A percentile compares a stretch with the other conserved stretches of the same genome.
Conservation (phyloP, 1,140 invertebrate species). For the Achroia grisella region DNA sequence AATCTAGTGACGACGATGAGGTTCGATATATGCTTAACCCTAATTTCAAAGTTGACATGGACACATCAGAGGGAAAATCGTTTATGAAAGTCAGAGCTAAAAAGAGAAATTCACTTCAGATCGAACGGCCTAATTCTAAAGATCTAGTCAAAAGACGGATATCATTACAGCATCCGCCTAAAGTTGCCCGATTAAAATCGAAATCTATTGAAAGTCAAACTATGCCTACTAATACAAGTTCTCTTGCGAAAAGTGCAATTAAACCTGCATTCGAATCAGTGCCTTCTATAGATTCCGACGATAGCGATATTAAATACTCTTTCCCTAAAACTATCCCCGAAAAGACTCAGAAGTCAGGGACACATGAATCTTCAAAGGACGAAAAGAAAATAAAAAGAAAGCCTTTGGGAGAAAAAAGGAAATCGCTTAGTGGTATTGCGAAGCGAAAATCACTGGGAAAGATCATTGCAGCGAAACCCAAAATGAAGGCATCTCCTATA, state of each 20-base stretch:
- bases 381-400: conserved; percentile 32
- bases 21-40: conserved; percentile 63
- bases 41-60: conserved; percentile 37
- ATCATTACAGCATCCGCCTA: conserved; percentile 52
- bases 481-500: conserved; percentile 20
- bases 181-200: conserved; percentile 46
- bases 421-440: conserved; percentile 42
- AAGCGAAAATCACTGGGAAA: conserved; percentile 53
- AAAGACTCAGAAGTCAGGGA: conserved; percentile 8
- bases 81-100: conserved; percentile 57
- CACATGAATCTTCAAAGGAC: conserved; percentile 13
- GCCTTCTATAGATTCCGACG: conserved; percentile 51
- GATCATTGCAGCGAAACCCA: conserved; percentile 19
- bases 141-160: conserved; percentile 53
- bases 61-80: conserved; percentile 30
- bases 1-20: conserved; percentile 60
- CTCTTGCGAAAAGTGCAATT: conserved; percentile 15
- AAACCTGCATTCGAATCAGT: conserved; percentile 24
- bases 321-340: conserved; percentile 39
- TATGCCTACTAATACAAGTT: background rate
- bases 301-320: conserved; percentile 62
- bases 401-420: conserved; percentile 38
- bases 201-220: conserved; percentile 33
- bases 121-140: conserved; percentile 55
- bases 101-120: conserved; percentile 55